Evolutionary conservation across 2,113 vertebrate species (phyloP), one percentile per base, ranked within the genome.

Genomic region (Hypanus sabinus): DNA sequence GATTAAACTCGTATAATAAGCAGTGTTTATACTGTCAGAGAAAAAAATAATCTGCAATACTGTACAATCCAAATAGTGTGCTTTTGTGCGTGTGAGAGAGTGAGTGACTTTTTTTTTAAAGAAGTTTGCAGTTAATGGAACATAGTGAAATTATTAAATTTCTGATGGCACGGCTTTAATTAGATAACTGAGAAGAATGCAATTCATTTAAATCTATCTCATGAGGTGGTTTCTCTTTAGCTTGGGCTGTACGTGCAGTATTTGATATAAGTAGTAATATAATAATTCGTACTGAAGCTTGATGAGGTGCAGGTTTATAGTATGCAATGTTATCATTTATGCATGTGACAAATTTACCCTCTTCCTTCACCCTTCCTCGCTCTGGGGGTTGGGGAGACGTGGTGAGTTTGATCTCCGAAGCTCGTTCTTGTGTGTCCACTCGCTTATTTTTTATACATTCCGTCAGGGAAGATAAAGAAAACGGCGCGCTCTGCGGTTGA

Each of bases 251-350:
- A 98, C 98, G 97, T 98, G 98, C 98, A 99, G 98, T 99, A 98
- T 99, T 99, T 97, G 97, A 98, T 98, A 97, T 97, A 96, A 22
- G 70, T 98, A 98, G 97, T 98, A 97, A 97, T 97, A 97, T 98
- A 97, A 97, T 98, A 98, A 98, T 98, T 98, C 98, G 97, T 98
- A 97, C 98, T 97, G 98, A 99, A 98, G 98, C 98, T 99, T 99
- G 98, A 99, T 97, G 97, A 98, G 97, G 98, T 98, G 98, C 98
- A 98, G 98, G 98, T 98, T 98, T 97, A 98, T 98, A 97, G 98
- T 98, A 98, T 99, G 98, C 98, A 99, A 99, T 99, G 98, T 97
- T 98, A 96, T 99, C 98, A 98, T 98, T 99, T 99, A 99, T 99
- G 99, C 98, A 99, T 99, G 98, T 98, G 97, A 98, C 96, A 97